Evolutionary conservation across 2,888 invertebrate genomes (phyloP), one percentile per base, ranked within the genome.

Genomic region (Chirona hameri): DNA sequence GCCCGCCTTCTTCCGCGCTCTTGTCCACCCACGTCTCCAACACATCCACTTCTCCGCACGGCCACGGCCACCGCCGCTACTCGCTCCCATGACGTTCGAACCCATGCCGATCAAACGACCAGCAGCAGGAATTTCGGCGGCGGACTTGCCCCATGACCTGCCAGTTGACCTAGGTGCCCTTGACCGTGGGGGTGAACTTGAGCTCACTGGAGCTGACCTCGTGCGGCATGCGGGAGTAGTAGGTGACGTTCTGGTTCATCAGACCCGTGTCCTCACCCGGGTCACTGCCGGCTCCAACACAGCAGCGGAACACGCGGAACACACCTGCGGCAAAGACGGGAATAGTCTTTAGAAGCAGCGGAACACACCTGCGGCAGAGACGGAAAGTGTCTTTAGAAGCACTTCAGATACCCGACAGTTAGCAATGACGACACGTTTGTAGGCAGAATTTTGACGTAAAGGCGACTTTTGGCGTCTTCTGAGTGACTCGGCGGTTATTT

Each of bases 151-250:
- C 12, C 55, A 12, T 18, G 18, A 82, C 10, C 81, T 81, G 46
- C 82, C 18, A 9, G 84, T 83, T n/a, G 82, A 83, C 84, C 9
- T 84, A 85, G 55, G 65, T 69, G 29, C 76, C 76, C 76, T 76
- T 76, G 76, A 21, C 46, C 7, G 29, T 31, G 18, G 76, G 39
- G 21, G 39, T 76, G 76, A 76, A 76, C 5, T 76, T 39, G 39
- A 76, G 76, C 76, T 76, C 76, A 31, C 76, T 76, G 76, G 76
- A 76, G 76, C 76, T 76, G 46, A 76, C 76, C 24, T 83, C 60
- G 29, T 82, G 82, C 39, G 83, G 65, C 87, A 87, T 88, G 48
- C 87, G 85, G 7, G 87, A 86, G 85, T 88, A 88, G 85, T 88
- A 88, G 83, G 88, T 88, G 57, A 88, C 87, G 86, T 86, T 86